Percentiles rank a stretch among this genome's conserved stretches.
Evolutionary conservation across 2,888 invertebrate genomes (phyloP).

Genomic region (Pterostichus madidus): DNA sequence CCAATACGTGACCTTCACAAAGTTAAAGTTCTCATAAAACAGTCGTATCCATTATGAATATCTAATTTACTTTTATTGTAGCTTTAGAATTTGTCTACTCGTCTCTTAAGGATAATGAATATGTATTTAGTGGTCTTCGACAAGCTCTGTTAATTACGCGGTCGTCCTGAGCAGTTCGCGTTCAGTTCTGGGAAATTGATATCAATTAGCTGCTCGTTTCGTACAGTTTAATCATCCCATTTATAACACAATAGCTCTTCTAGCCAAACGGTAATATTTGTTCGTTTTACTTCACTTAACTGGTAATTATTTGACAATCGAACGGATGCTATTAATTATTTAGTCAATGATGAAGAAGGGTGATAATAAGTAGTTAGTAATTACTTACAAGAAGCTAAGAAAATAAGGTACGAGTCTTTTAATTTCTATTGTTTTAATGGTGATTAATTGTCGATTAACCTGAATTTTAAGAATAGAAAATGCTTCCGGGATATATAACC

Average conservation of each 20-base stretch:
- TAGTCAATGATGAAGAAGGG: not conserved
- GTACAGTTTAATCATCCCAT: constrained; percentile 33
- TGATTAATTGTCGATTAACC: too few relatives aligned
- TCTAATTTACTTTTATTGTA: too few relatives aligned
- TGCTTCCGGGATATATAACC: too few relatives aligned
- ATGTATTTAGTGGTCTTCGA: constrained; percentile 10
- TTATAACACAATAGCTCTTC: constrained; percentile 27
- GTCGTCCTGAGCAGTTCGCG: constrained; percentile 2
- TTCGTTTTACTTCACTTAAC: constrained; percentile 6
- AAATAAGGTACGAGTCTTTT: too few relatives aligned
- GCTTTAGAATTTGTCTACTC: not conserved
- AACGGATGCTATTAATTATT: constrained; percentile 21
- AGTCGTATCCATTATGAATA: not conserved
- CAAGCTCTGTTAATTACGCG: constrained; percentile 20
- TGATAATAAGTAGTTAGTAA: too few relatives aligned
- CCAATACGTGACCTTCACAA: not conserved
- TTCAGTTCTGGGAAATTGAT: constrained; percentile 34
- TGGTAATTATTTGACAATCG: constrained; percentile 17
- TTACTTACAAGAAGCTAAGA: too few relatives aligned
- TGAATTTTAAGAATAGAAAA: too few relatives aligned
- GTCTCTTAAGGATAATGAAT: constrained; percentile 9
- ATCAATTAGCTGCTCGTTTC: constrained; percentile 38
- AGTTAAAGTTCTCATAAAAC: not conserved
- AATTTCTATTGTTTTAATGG: too few relatives aligned
- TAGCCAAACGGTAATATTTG: not conserved